Percentiles rank a stretch among this genome's conserved stretches.
phyloP scores from a whole-genome alignment of 37 sponge, comb jelly and placozoan species.

The Aplysina aerophoba region DNA sequence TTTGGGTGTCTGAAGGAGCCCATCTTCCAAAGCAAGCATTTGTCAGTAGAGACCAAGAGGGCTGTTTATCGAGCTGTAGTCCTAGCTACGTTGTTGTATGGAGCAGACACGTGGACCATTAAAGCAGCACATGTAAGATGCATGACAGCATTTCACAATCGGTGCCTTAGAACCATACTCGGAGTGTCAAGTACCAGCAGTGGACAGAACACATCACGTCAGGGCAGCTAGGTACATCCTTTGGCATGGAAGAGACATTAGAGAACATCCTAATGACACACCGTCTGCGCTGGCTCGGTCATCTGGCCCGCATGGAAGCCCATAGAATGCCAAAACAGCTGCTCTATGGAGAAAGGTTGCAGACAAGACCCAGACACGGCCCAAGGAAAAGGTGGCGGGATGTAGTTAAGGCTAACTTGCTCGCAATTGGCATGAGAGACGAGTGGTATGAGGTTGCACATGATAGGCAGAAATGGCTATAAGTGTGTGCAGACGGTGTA shows the following conservation, averaged over 20 bases:
- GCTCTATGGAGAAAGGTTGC: neutral
- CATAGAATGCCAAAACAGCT: neutral
- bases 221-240: too few relatives aligned
- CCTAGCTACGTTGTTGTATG: neutral
- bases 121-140: neutral
- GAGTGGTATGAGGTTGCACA: too few relatives aligned
- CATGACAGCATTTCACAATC: neutral
- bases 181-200: neutral
- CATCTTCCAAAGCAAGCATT: neutral
- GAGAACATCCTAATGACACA: too few relatives aligned
- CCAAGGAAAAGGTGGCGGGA: slow-evolving; percentile 1
- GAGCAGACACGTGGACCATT: neutral
- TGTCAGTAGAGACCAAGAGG: neutral
- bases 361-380: neutral
- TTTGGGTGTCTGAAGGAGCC: neutral
- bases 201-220: too few relatives aligned
- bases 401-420: neutral
- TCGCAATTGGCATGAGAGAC: neutral
- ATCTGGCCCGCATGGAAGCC: too few relatives aligned
- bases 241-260: too few relatives aligned
- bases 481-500: too few relatives aligned
- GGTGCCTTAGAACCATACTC: neutral
- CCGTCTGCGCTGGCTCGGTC: too few relatives aligned
- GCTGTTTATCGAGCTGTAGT: neutral
- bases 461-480: too few relatives aligned